phyloP scores from a whole-genome alignment of 2,113 vertebrate species.

The Nipponia nippon region DNA sequence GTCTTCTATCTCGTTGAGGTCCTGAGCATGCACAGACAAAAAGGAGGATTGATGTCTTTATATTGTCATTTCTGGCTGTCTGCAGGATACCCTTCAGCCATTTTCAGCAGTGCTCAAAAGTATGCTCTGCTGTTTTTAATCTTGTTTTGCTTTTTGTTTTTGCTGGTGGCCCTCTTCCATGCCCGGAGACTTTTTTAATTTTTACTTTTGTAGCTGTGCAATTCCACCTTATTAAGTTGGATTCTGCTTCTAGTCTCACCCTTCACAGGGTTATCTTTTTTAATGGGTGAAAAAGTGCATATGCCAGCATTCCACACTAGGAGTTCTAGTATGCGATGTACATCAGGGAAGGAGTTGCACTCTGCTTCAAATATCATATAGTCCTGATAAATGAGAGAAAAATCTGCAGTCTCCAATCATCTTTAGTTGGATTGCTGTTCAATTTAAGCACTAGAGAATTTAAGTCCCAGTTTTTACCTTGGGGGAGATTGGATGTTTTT shows the following conservation, averaged over 20 bases:
- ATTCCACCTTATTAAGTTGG: conserved; percentile 46
- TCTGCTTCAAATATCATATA: background rate
- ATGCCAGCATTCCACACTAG: conserved; percentile 40
- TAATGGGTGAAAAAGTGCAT: conserved; percentile 56
- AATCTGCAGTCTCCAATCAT: conserved; percentile 2
- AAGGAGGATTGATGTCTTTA: conserved; percentile 45
- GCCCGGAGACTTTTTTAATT: conserved; percentile 31
- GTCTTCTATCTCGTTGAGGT: conserved; percentile 33
- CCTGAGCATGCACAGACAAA: conserved; percentile 28
- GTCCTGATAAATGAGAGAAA: background rate
- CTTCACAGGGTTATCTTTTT: conserved; percentile 28
- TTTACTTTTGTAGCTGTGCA: conserved; percentile 27
- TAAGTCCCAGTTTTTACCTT: conserved; percentile 24
- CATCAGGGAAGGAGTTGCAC: background rate
- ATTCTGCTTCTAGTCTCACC: conserved; percentile 26
- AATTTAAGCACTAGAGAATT: background rate
- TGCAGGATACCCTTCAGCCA: conserved; percentile 55
- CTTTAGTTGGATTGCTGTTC: background rate
- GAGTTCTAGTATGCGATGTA: conserved; percentile 1
- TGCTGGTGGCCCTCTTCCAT: conserved; percentile 46
- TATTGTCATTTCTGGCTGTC: conserved; percentile 50
- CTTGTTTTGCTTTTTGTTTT: conserved; percentile 50
- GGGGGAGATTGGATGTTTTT: background rate
- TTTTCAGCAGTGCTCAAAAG: conserved; percentile 53
- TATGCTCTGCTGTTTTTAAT: conserved; percentile 59